A percentile compares a stretch with the other conserved stretches of the same genome.
phyloP scores from a whole-genome alignment of 2,888 invertebrate species.

The Cepaea hortensis region DNA sequence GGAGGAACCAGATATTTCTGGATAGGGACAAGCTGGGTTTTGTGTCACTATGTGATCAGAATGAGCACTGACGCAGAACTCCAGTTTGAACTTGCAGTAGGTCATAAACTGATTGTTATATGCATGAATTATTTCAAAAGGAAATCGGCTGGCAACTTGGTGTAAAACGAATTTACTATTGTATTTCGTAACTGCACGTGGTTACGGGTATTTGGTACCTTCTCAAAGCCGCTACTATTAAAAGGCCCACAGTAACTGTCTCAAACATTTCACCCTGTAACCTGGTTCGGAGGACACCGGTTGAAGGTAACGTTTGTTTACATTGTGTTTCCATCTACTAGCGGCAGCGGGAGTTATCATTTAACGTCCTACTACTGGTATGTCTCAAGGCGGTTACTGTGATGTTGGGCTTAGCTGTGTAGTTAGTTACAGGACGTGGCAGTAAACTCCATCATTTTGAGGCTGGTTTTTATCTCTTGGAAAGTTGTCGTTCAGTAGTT shows the following conservation, averaged over 20 bases:
- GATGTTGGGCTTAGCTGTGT: too few species aligned
- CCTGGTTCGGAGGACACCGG: background rate
- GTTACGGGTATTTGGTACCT: background rate
- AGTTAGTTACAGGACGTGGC: too few species aligned
- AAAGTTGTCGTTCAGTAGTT: too few species aligned
- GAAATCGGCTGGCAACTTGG: background rate
- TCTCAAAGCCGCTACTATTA: background rate
- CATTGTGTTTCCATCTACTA: too few species aligned
- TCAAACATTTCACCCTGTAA: background rate
- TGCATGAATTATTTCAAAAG: background rate
- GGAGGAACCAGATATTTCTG: too few species aligned
- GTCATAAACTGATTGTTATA: background rate
- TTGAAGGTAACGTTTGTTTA: background rate
- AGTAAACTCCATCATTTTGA: too few species aligned
- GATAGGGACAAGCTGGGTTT: too few species aligned
- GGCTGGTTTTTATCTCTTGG: too few species aligned
- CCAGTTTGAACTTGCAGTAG: background rate
- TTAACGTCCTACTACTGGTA: too few species aligned
- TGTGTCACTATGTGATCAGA: too few species aligned
- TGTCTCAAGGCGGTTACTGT: too few species aligned
- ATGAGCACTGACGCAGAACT: background rate
- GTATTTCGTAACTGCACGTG: background rate
- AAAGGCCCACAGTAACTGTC: background rate
- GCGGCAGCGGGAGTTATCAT: too few species aligned
- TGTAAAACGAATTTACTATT: background rate